Base-by-base conservation (phyloP, 2,888 invertebrate genomes). In the Cylindroiulus punctatus region DNA sequence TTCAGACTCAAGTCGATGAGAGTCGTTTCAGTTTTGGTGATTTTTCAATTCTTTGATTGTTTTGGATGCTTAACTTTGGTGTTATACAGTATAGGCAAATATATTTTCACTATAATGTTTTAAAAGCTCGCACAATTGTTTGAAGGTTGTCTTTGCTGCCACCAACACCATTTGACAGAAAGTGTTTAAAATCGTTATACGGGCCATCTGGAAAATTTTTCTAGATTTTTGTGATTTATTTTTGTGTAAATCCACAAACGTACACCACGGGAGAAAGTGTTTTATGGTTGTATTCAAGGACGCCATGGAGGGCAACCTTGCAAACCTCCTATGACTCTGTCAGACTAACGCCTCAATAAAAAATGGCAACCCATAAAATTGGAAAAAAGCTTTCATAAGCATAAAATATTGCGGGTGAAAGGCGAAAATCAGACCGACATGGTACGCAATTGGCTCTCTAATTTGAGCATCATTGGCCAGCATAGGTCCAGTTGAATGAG, bases 401-500 rank as follows among this genome's bases (percentile, higher is more conserved):
- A 40, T 32, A 82, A 82, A 82, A 82, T 82, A 82, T 42, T 8
- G 22, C 7, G 82, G 82, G 42, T 19, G 42, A 82, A 82, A 36
- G 42, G 36, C 30, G 82, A 82, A 82, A 82, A 40, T 82, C 82
- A 42, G 82, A 82, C 4, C 82, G 82, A 82, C 36, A 40, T 82
- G 82, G 82, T 82, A 82, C 82, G 82, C 42, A 82, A 82, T 40
- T 42, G 42, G 82, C 22, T 82, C 19, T 40, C 42, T 36, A 36
- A 82, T 82, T 82, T 36, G n/a, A 82, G n/a, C 42, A 82, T 82
- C 42, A 82, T 82, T 82, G 82, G 82, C 82, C 82, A 82, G 36
- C 36, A n/a, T n/a, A 82, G 22, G 82, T 82, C 82, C 82, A 82
- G 36, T 19, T 82, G 36, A 82, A 82, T 82, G 82, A 82, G 42